These are phyloP conservation scores for Hormiphora californensis DNA, from an alignment of 37 sponge, comb jelly and placozoan species.

Conservation along the genomic window DNA sequence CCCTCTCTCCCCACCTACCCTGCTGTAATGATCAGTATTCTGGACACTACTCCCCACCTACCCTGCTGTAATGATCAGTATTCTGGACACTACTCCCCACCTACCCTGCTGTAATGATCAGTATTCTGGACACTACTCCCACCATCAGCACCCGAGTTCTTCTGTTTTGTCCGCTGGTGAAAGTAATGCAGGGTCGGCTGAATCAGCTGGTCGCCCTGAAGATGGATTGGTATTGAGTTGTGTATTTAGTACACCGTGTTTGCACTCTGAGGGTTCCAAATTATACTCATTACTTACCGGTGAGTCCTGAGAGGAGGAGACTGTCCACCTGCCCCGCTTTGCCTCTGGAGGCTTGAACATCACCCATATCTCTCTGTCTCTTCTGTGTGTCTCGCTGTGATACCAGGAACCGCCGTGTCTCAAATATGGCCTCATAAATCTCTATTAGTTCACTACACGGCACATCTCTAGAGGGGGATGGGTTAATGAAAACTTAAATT, in stretches of 20 bases:
- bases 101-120: neutral
- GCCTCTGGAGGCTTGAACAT: constrained; percentile 1
- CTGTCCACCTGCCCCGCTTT: constrained; percentile 34
- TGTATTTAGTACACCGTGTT: too few relatives aligned
- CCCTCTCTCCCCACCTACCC: neutral
- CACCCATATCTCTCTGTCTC: neutral
- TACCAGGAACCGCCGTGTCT: neutral
- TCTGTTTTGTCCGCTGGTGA: neutral
- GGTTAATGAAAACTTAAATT: neutral
- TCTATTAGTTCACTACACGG: constrained; percentile 16
- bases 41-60: neutral
- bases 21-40: neutral
- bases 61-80: neutral
- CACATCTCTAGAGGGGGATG: neutral
- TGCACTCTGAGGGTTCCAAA: neutral
- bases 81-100: neutral
- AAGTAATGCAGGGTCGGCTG: constrained; percentile 44
- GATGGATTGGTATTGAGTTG: too few relatives aligned
- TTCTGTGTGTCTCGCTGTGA: neutral
- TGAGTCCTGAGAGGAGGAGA: constrained; percentile 10
- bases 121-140: neutral
- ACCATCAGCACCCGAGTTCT: neutral
- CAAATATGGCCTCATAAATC: constrained; percentile 39
- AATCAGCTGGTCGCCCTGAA: too few relatives aligned
- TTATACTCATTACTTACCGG: neutral